Conservation (phyloP, 64 coral and sea anemone genomes). For the Anthopleura sola region DNA sequence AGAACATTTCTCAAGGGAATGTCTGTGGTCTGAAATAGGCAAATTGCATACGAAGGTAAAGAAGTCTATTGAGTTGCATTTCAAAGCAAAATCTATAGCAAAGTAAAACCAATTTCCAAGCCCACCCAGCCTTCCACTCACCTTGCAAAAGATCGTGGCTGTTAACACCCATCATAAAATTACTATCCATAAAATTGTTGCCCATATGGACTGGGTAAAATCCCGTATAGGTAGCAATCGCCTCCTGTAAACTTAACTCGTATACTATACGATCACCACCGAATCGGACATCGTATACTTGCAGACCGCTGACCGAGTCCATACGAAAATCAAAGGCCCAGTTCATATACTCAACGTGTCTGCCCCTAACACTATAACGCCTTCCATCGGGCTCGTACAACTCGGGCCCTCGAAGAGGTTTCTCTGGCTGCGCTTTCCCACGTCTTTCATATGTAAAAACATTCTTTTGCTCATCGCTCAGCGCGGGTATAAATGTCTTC, state of each 20-base stretch:
- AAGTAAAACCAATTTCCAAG: too few species aligned
- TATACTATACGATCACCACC: conserved; percentile 41
- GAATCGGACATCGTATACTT: conserved; percentile 41
- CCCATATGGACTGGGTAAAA: conserved; percentile 36
- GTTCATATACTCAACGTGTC: conserved; percentile 49
- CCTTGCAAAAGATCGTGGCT: conserved; percentile 39
- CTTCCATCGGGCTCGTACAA: conserved; percentile 47
- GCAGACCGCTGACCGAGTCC: conserved; percentile 32
- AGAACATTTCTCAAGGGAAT: too few species aligned
- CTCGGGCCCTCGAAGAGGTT: conserved; percentile 41
- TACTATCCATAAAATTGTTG: conserved; percentile 47
- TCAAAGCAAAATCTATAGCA: too few species aligned
- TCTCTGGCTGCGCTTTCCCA: conserved; percentile 20
- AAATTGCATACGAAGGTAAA: too few species aligned
- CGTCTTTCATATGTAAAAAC: conserved; percentile 41
- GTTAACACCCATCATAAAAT: conserved; percentile 15
- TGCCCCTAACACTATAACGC: conserved; percentile 29
- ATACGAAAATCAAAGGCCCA: conserved; percentile 58
- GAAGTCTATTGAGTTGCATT: too few species aligned
- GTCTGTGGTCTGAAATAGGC: too few species aligned
- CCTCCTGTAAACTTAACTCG: conserved; percentile 56
- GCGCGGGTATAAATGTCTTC: conserved; percentile 24
- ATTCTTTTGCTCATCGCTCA: conserved; percentile 7
- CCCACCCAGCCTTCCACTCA: neutral
- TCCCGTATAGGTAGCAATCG: conserved; percentile 32